These are phyloP conservation scores for Alloplasta piceator DNA, from an alignment of 2,888 invertebrate genomes.

Conservation along the genomic window DNA sequence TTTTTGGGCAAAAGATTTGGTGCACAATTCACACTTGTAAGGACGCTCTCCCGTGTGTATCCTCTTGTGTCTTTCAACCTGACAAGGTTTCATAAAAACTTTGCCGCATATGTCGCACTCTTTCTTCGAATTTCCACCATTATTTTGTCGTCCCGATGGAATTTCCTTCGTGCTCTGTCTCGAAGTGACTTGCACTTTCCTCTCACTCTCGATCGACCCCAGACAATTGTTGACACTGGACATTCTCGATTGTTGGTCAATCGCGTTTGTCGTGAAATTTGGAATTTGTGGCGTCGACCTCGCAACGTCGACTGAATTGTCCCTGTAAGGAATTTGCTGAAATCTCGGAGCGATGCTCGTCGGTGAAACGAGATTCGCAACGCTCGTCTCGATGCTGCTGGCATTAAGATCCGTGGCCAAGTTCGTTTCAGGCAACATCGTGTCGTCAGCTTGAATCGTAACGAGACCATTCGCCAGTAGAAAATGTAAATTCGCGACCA, in stretches of 20 bases:
- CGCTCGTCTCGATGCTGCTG: conserved; percentile 72
- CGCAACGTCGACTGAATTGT: conserved; percentile 56
- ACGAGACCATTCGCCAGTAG: conserved; percentile 78
- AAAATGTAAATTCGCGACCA: conserved; percentile 79
- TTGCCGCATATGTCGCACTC: conserved; percentile 84
- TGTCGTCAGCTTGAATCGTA: conserved; percentile 84
- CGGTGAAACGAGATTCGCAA: conserved; percentile 49
- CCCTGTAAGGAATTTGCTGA: conserved; percentile 31
- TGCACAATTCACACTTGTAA: conserved; percentile 85
- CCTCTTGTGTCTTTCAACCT: conserved; percentile 84
- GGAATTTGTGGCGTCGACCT: conserved; percentile 61
- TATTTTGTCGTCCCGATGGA: background rate
- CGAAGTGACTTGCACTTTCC: conserved; percentile 20
- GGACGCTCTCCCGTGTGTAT: conserved; percentile 86
- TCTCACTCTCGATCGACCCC: conserved; percentile 54
- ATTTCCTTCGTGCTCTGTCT: conserved; percentile 43
- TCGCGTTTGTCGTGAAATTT: conserved; percentile 8
- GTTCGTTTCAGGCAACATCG: conserved; percentile 71
- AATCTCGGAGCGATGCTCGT: conserved; percentile 23
- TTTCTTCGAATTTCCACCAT: conserved; percentile 64
- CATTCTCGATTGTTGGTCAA: conserved; percentile 32
- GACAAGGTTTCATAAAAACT: conserved; percentile 85
- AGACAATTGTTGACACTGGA: conserved; percentile 63
- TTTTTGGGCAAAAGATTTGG: conserved; percentile 86
- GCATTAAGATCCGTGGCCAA: conserved; percentile 60